Evolutionary conservation across 2,797 vertebrate species (phyloP), one percentile per base, ranked within the genome.

Genomic region (Pseudochirops corinnae): DNA sequence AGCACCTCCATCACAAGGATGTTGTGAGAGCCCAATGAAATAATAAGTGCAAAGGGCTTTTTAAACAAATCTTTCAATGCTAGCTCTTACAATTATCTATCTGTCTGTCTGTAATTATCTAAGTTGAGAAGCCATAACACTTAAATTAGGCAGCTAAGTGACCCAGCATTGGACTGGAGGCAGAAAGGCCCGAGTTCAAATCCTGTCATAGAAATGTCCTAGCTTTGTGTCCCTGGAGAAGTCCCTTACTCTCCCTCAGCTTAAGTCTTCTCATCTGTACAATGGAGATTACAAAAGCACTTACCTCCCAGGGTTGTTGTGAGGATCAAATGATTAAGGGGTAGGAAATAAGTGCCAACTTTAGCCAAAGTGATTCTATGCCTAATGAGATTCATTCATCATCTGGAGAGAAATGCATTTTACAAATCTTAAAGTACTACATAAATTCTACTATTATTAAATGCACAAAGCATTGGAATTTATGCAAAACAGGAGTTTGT

Each of bases 311-410:
- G 7, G 18, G 33, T n/a, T 46, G 7, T 82, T 2, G 14, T 82
- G 18, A 82, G 67, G 39, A 82, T 82, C 67, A 82, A 82, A 46
- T 26, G 74, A 82, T 90, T 56, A 56, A 62, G 55, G 91, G 93
- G 52, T 24, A 90, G 53, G 91, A 96, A 91, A 94, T 93, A 18
- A 93, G 0, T 60, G 55, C 95, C 94, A 93, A 58, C 39, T 95
- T 95, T 96, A 92, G 33, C 28, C 62, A 87, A 94, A 97, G 60
- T 2, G 0, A 95, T 93, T 94, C 62, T 96, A 93, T 60, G 67
- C 53, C 93, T 98, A 97, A 97, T 90, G 93, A 98, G 74, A 98
- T 55, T 93, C 62, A 95, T 91, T 94, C 94, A 95, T 98, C 87
- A 96, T 55, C 91, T 46, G 57, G 94, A 97, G 96, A 94, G 96